Evolutionary conservation across 1,140 invertebrate species (phyloP).

Genomic region (Drosophila dunni): DNA sequence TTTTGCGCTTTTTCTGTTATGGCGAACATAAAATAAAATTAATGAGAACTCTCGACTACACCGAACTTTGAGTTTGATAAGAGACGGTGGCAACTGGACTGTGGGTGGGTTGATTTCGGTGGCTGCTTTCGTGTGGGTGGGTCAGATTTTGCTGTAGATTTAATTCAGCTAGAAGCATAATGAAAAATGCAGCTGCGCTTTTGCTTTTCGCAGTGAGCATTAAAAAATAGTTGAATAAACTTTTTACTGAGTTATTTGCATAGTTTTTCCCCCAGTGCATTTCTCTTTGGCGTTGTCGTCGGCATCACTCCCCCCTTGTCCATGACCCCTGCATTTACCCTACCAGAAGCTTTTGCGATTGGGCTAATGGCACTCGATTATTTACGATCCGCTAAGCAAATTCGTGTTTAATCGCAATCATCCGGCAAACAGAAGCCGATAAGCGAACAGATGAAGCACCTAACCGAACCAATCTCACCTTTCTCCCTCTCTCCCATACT

Average conservation of each 20-base stretch:
- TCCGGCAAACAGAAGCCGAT: conserved; percentile 55
- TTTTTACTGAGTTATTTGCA: conserved; percentile 65
- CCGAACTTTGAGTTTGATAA: conserved; percentile 30
- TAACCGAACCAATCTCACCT: conserved; percentile 19
- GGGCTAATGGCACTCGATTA: conserved; percentile 64
- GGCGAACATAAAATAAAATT: conserved; percentile 46
- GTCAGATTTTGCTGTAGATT: conserved; percentile 34
- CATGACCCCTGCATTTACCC: neutral
- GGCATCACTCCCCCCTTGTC: neutral
- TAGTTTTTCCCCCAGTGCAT: conserved; percentile 51
- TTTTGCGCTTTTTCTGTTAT: neutral
- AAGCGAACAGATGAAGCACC: conserved; percentile 50
- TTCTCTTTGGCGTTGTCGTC: conserved; percentile 28
- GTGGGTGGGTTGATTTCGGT: neutral
- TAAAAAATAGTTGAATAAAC: conserved; percentile 65
- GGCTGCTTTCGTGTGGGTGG: conserved; percentile 1
- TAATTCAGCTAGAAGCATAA: conserved; percentile 60
- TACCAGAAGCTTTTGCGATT: conserved; percentile 27
- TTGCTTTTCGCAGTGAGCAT: conserved; percentile 40
- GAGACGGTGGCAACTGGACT: conserved; percentile 11
- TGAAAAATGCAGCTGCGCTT: conserved; percentile 64
- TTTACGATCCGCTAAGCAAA: conserved; percentile 65
- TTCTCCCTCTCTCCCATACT: neutral
- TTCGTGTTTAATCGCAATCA: conserved; percentile 64
- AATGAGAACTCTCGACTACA: conserved; percentile 53